Conservation (phyloP, 2,113 vertebrate species). For the Merops nubicus region DNA sequence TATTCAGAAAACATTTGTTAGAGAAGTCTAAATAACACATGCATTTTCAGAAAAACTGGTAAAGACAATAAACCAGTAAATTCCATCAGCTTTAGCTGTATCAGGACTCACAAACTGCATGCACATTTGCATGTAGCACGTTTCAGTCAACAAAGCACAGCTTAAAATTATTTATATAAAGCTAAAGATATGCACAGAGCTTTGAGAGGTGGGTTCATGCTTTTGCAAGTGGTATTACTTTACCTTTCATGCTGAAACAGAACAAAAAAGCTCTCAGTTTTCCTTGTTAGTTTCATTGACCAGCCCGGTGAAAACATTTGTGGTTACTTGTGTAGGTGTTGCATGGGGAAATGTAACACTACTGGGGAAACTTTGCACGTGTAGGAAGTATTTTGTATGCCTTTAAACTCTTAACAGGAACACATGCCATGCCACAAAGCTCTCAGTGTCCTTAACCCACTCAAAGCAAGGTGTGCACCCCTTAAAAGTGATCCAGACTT, state of each 20-base stretch:
- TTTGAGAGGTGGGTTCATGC: not conserved
- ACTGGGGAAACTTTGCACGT: not conserved
- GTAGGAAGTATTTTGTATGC: not conserved
- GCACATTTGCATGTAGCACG: not conserved
- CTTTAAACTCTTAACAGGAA: not conserved
- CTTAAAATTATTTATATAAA: not conserved
- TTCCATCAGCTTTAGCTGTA: not conserved
- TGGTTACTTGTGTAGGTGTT: not conserved
- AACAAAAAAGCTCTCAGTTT: not conserved
- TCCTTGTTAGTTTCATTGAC: not conserved
- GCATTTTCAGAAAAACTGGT: not conserved
- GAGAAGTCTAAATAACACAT: not conserved
- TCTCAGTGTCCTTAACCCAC: not conserved
- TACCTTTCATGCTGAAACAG: not conserved
- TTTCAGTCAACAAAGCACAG: not conserved
- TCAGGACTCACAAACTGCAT: not conserved
- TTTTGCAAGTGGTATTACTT: not conserved
- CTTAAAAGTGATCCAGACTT: not conserved
- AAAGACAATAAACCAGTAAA: not conserved
- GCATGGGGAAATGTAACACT: not conserved
- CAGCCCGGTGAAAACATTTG: not conserved
- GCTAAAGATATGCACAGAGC: not conserved
- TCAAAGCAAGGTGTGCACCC: not conserved
- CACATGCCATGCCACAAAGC: rapidly evolving
- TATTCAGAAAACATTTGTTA: not conserved